Evolutionary conservation across 2,797 vertebrate genomes (phyloP), one percentile per base, ranked within the genome.

Genomic region (Megaceryle alcyon): DNA sequence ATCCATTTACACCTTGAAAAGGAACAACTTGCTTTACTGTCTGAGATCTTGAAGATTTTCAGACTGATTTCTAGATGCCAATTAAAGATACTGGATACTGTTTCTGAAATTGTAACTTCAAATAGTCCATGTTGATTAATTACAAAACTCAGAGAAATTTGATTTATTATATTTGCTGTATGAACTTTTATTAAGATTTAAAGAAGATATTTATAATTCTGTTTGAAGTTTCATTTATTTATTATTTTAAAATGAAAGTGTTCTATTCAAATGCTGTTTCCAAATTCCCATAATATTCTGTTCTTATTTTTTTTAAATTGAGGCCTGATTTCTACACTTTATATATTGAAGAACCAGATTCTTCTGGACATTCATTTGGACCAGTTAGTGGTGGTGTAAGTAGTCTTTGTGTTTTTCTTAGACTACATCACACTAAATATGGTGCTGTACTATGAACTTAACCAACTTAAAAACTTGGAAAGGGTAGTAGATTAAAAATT

Each of bases 291-390:
- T 59, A 48, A 25, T 94, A 19, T 49, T 78, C n/a, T 51, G 37
- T 89, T 93, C 28, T 88, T 81, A 43, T 84, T 93, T 81, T 87
- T 93, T 97, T 35, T 96, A 46, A 39, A 76, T 96, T 16, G 20
- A 99, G 99, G 95, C 99, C 99, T 29, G 97, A 98, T 97, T 98
- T 99, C 94, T 99, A 98, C 92, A 99, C 99, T 54, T 72, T 99
- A 49, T 99, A 99, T 94, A 94, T 99, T 77, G 98, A 99, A 5
- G 97, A 99, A 90, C 99, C 99, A 8, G 99, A 99, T 97, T 16
- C 94, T n/a, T 54, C 99, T 26, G 99, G 99, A 68, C 99, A 99
- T 96, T 5, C 1, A 0, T 92, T 72, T 79, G 99, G 99, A 95
- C 99, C 99, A 91, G 96, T 96, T 88, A 99, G 99, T 97, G 93